Percentiles rank a stretch among this genome's conserved stretches.
Conservation (phyloP, 2,113 vertebrate genomes). For the Bothrops jararaca region DNA sequence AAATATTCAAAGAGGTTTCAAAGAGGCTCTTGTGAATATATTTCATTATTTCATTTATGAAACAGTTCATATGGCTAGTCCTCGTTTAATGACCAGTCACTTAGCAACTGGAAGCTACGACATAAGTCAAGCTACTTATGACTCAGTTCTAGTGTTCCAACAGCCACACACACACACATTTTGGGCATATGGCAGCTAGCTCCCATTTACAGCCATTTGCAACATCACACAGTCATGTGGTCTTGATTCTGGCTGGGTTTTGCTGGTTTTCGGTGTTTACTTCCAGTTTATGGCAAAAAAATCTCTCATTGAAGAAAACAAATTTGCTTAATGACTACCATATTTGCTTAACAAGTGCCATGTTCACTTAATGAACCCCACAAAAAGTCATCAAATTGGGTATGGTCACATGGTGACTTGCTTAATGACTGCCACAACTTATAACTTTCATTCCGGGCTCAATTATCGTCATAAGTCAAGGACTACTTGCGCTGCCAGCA, state of each 20-base stretch:
- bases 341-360: no score
- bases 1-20: not conserved
- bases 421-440: not conserved
- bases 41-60: not conserved
- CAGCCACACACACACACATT: not conserved
- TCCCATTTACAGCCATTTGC: no score
- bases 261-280: no score
- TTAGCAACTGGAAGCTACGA: not conserved
- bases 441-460: not conserved
- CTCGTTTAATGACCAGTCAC: not conserved
- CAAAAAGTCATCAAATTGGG: no score
- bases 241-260: no score
- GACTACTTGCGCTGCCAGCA: not conserved
- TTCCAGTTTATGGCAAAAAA: no score
- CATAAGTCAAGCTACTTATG: not conserved
- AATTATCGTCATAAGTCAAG: not conserved
- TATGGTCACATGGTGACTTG: not conserved
- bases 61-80: not conserved
- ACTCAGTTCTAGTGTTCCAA: not conserved
- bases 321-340: no score
- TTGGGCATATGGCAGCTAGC: no score
- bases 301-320: no score
- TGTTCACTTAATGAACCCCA: not conserved
- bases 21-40: not conserved
- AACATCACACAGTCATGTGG: no score